These are phyloP conservation scores for Nannoperca australis DNA, from an alignment of 2,797 vertebrate species.

Conservation along the genomic window DNA sequence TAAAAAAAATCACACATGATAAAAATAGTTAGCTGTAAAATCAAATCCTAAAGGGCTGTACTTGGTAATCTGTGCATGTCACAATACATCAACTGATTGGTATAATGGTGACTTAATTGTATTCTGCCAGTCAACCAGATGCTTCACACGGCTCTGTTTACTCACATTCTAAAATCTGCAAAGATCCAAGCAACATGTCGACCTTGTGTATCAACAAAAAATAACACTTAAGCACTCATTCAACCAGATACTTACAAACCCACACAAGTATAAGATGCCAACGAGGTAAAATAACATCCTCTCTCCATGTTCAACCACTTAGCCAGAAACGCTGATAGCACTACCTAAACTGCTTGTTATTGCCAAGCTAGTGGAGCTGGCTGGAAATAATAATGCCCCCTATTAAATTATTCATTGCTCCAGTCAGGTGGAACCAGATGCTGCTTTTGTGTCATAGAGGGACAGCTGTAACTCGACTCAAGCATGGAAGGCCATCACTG, in stretches of 20 bases:
- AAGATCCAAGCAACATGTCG: conserved; percentile 49
- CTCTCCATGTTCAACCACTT: conserved; percentile 74
- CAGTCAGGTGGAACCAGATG: conserved; percentile 83
- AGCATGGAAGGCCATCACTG: conserved; percentile 58
- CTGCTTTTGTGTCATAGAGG: conserved; percentile 86
- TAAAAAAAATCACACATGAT: neutral
- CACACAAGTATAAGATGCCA: conserved; percentile 72
- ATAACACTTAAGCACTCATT: conserved; percentile 59
- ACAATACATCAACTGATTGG: conserved; percentile 19
- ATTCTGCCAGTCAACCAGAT: conserved; percentile 10
- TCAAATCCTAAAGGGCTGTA: neutral
- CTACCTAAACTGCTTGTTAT: conserved; percentile 64
- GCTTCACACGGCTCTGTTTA: conserved; percentile 36
- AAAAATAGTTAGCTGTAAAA: neutral
- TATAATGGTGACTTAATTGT: conserved; percentile 5
- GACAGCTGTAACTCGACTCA: conserved; percentile 86
- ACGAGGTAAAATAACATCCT: conserved; percentile 76
- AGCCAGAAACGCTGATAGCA: conserved; percentile 63
- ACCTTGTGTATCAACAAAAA: conserved; percentile 42
- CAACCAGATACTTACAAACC: conserved; percentile 76
- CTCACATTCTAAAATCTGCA: conserved; percentile 28
- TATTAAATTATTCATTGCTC: conserved; percentile 91
- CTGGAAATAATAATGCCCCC: conserved; percentile 75
- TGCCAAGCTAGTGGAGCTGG: conserved; percentile 71
- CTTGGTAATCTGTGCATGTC: conserved; percentile 20